phyloP scores from a whole-genome alignment of 2,888 invertebrate species.

The Poecilobothrus nobilitatus region DNA sequence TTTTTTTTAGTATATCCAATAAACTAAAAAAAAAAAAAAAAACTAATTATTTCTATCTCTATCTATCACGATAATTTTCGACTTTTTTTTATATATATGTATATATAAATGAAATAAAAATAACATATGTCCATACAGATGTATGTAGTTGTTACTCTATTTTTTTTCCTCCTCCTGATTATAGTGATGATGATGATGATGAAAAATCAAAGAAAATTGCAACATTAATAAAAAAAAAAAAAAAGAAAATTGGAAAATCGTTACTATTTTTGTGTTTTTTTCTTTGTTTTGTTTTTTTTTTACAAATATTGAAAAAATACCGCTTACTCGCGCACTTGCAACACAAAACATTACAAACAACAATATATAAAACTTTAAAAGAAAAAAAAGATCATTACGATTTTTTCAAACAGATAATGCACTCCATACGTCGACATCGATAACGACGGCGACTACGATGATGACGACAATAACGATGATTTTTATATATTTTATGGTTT shows the following conservation, averaged over 20 bases:
- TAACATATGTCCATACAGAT: not conserved
- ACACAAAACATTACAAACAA: not conserved
- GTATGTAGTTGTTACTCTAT: not conserved
- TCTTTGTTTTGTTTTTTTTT: too few species aligned
- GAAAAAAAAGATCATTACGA: not conserved
- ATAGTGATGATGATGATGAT: not conserved
- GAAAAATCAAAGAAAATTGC: not conserved
- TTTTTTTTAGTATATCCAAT: too few species aligned
- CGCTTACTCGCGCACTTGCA: not conserved
- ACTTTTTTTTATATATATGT: not conserved
- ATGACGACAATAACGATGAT: too few species aligned
- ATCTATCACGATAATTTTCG: not conserved
- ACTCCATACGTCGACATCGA: slow-evolving; percentile 1
- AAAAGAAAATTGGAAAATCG: not conserved
- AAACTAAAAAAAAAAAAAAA: not conserved
- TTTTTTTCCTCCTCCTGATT: not conserved
- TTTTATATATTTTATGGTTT: too few species aligned
- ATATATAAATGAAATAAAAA: not conserved
- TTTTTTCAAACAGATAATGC: not conserved
- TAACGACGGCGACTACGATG: not conserved
- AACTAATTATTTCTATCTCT: not conserved
- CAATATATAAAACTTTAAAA: too few species aligned
- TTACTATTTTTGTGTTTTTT: not conserved
- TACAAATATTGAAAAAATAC: not conserved
- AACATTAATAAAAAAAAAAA: not conserved